phyloP scores from a whole-genome alignment of 2,888 invertebrate genomes.

The Neocrepidodera transversa region DNA sequence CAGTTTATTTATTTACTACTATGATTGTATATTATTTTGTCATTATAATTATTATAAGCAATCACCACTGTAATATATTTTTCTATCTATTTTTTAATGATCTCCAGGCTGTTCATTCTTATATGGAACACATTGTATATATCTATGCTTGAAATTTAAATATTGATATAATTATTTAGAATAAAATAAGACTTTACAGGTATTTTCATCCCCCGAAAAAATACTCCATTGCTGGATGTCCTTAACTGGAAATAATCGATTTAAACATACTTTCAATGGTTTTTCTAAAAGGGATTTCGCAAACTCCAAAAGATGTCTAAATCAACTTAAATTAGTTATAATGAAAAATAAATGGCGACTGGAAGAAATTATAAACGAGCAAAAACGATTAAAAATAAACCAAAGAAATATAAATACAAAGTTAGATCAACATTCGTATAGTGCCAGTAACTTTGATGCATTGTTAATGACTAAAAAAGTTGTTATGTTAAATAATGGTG shows the following conservation, averaged over 20 bases:
- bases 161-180: not conserved
- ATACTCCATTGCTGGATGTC: not conserved
- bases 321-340: not conserved
- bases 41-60: too few species aligned
- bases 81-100: too few species aligned
- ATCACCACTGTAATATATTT: too few species aligned
- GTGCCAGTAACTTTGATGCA: constrained; percentile 13
- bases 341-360: not conserved
- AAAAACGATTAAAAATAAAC: too few species aligned
- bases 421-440: not conserved
- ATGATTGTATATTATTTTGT: too few species aligned
- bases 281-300: not conserved
- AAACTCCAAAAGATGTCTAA: not conserved
- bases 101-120: too few species aligned
- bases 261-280: not conserved
- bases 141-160: not conserved
- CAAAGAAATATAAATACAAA: not conserved
- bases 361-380: not conserved
- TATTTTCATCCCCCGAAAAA: not conserved
- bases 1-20: too few species aligned
- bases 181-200: not conserved
- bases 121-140: too few species aligned
- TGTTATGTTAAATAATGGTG: constrained; percentile 31
- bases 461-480: constrained; percentile 38
- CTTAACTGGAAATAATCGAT: not conserved